Evolutionary conservation across 2,113 vertebrate genomes (phyloP).

Genomic region (Eudorcas thomsonii): DNA sequence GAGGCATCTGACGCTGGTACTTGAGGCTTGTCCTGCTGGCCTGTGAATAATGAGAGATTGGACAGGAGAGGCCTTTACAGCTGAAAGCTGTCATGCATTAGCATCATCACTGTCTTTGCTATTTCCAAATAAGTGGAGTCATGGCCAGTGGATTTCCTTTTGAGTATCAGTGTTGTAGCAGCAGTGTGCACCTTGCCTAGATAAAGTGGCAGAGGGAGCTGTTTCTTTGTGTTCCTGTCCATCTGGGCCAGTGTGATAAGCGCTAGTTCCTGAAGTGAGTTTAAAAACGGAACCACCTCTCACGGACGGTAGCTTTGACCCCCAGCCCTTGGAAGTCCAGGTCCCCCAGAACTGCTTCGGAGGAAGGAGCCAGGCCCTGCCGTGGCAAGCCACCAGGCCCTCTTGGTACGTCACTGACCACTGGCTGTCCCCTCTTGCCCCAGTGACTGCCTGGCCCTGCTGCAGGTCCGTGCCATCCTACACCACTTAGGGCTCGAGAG

Average conservation of each 20-base stretch:
- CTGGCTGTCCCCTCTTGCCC: accelerated
- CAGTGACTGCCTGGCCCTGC: slow-evolving; percentile 94
- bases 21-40: background rate
- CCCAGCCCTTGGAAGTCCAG: too few species aligned
- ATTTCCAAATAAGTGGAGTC: background rate
- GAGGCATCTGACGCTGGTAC: background rate
- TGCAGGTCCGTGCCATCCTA: slow-evolving; percentile 95
- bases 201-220: background rate
- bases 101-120: background rate
- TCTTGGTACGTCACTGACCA: background rate
- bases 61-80: background rate
- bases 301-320: background rate
- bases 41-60: background rate
- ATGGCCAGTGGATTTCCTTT: background rate
- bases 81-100: accelerated
- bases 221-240: background rate
- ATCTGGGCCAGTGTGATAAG: background rate
- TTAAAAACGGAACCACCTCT: background rate
- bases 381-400: too few species aligned
- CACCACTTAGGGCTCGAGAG: slow-evolving; percentile 93
- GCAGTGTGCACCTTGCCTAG: background rate
- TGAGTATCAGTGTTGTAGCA: background rate
- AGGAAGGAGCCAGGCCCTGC: background rate
- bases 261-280: background rate
- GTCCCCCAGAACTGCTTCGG: background rate